These are phyloP conservation scores for Acrocephalus scirpaceus DNA, from an alignment of 2,797 vertebrate genomes.

Conservation along the genomic window DNA sequence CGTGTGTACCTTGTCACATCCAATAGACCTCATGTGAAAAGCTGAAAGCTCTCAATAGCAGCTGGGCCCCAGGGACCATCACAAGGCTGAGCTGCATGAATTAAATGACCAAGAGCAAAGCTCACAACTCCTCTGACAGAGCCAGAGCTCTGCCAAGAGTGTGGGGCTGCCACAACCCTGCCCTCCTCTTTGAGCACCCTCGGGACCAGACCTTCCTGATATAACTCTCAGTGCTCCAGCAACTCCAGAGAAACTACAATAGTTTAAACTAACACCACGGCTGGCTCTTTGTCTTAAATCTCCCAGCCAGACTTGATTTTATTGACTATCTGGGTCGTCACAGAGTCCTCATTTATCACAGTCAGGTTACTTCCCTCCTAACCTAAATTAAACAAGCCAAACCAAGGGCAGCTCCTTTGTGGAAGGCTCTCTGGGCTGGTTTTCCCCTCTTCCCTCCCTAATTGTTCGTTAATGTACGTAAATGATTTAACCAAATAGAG, in stretches of 20 bases:
- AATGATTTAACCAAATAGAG: constrained; percentile 58
- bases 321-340: background rate
- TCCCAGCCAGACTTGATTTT: constrained; percentile 27
- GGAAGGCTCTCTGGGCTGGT: background rate
- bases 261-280: constrained; percentile 21
- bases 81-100: background rate
- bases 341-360: constrained; percentile 17
- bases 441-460: background rate
- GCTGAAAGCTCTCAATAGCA: constrained; percentile 25
- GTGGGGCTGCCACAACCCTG: background rate
- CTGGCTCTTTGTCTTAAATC: constrained; percentile 48
- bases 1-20: constrained; percentile 43
- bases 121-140: background rate
- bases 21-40: background rate
- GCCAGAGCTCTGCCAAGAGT: background rate
- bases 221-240: background rate
- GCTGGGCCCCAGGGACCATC: background rate
- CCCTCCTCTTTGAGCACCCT: background rate
- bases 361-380: constrained; percentile 23
- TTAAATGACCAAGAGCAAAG: constrained; percentile 20
- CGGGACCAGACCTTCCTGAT: background rate
- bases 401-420: background rate
- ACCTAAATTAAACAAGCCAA: constrained; percentile 43
- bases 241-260: background rate
- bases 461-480: background rate